Conservation (phyloP, 1,140 invertebrate species). For the Prorops nasuta region DNA sequence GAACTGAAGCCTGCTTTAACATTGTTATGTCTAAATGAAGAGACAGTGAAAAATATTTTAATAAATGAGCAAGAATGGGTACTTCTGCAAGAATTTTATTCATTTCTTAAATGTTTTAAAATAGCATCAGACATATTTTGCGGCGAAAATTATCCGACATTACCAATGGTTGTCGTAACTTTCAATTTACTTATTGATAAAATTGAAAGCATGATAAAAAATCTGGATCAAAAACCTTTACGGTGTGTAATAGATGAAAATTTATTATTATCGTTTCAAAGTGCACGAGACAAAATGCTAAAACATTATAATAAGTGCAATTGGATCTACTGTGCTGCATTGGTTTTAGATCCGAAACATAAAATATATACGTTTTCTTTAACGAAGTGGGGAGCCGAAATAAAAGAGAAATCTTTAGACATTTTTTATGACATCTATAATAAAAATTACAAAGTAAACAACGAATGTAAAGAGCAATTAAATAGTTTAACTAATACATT, state of each 20-base stretch:
- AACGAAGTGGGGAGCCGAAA: not conserved
- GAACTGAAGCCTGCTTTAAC: not conserved
- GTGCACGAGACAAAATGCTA: slow-evolving; percentile 9
- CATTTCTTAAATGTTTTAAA: not conserved
- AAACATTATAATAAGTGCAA: slow-evolving; percentile 11
- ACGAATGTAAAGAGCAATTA: no score
- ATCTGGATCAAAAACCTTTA: slow-evolving; percentile 7
- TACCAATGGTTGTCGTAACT: slow-evolving; percentile 7
- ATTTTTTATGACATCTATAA: slow-evolving; percentile 6
- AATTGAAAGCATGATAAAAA: slow-evolving; percentile 7
- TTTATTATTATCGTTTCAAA: slow-evolving; percentile 10
- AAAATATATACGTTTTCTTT: not conserved
- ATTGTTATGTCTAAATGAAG: not conserved
- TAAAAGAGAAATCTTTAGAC: not conserved
- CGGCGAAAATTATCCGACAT: no score
- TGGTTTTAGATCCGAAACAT: slow-evolving; percentile 1
- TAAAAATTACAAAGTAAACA: not conserved
- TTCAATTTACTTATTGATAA: slow-evolving; percentile 17
- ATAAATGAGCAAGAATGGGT: not conserved
- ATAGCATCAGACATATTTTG: no score
- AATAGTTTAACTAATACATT: no score
- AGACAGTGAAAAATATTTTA: not conserved
- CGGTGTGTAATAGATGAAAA: slow-evolving; percentile 8
- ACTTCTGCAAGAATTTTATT: not conserved
- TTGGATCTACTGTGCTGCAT: no score